Evolutionary conservation across 2,888 invertebrate genomes (phyloP), one percentile per base, ranked within the genome.

Genomic region (Chirona hameri): DNA sequence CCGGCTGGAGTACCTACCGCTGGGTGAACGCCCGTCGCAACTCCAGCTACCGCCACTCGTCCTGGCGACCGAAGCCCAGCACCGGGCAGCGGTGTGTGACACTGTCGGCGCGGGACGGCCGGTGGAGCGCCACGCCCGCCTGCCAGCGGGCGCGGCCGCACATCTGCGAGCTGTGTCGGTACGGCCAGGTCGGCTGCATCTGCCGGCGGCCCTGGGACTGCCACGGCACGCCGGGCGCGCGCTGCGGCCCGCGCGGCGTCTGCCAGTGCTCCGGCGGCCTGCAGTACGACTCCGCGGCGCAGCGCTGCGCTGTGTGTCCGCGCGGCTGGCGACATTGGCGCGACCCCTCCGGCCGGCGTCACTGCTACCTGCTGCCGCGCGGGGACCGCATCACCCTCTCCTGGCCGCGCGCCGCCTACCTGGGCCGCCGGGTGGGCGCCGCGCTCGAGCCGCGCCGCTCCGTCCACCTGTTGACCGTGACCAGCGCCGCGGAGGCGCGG

Each of bases 301-400:
- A 76, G 76, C 31, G 76, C 27, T 76, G 76, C 46, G 46, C 39
- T 39, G 10, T 3, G 21, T 76, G 76, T 24, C 76, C 76, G 39
- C 9, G 3, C 76, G 76, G 39, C 39, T 76, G 76, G 76, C 76
- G 76, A 2, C 14, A 9, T 7, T 46, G 46, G 39, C 7, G 21
- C 15, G 76, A 76, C 76, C 39, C 21, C 9, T 24, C 76, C 76
- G 76, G 76, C 76, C 21, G 39, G 24, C 7, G 14, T 2, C 76
- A 76, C 76, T 76, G 76, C 46, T 76, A 76, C 76, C 39, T 76
- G 46, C 76, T 76, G 76, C 76, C 76, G 39, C 7, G 21, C 21
- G 76, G 21, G 7, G 39, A 9, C 39, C 2, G 21, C 5, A 2
- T 14, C 27, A 18, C 24, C 39, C 5, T 76, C 9, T 21, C 39